Base-by-base conservation (phyloP, 1,140 invertebrate genomes). In the Babylonia areolata region DNA sequence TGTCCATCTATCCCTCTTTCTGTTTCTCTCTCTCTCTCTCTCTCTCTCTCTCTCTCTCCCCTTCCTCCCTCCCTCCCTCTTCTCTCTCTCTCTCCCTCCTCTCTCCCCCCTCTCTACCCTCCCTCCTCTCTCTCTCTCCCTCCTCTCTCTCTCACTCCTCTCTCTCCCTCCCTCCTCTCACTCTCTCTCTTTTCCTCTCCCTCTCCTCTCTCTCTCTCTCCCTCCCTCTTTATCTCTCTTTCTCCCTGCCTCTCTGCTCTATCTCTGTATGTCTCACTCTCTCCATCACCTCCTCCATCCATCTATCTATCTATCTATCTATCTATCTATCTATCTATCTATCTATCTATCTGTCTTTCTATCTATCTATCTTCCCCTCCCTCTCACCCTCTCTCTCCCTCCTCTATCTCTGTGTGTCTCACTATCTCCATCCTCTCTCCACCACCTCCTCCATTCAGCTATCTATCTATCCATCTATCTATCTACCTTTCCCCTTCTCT, bases 1-100 rank as follows among this genome's bases (percentile, higher is more conserved):
- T 64, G 15, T 11, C 6, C 28, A 0, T 15, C 23, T 51, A 28
- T 77, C 71, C 46, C 42, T 42, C 46, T 80, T 2, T 80, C 20
- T 58, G 15, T 80, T 46, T 42, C 40, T 42, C 78, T 80, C 40
- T 42, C 78, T 80, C 40, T 42, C 78, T 80, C 20, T 80, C 37
- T n/a, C n/a, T 54, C 46, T 35, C 46, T 33, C n/a, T 12, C 46
- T 2, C 33, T 23, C 28, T 15, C 81, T 28, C 33, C 23, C 58
- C 58, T 35, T 28, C 69, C 6, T 1, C 9, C 81, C 15, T 1
- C 5, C 80, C 40, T 11, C 5, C 46, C 42, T 31, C 51, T 51
- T 23, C 23, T 3, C 33, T 17, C 75, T 28, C 39, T 51, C 2
- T 17, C 84, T 39, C 31, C 46, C 46, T 0, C 46, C 46, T 17